phyloP scores from a whole-genome alignment of 2,888 invertebrate genomes.

The Dolichomitus sp. region DNA sequence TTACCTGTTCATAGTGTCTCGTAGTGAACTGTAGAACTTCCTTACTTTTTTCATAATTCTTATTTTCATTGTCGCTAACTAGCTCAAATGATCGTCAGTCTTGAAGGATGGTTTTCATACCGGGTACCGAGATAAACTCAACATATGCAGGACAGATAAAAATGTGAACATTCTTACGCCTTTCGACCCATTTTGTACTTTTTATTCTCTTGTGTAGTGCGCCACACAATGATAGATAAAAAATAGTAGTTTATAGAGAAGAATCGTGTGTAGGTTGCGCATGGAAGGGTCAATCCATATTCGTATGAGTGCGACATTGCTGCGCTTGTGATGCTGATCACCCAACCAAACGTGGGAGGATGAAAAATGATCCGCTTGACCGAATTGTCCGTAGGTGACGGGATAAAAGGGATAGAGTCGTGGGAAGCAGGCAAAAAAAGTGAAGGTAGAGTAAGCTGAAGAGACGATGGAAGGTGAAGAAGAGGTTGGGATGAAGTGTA shows the following conservation, averaged over 20 bases:
- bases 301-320: conserved; percentile 6
- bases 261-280: conserved; percentile 19
- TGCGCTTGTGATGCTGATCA: conserved; percentile 24
- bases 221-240: not conserved
- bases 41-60: not conserved
- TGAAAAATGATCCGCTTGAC: conserved; percentile 58
- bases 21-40: not conserved
- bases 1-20: not conserved
- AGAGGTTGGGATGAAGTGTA: not conserved
- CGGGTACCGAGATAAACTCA: conserved; percentile 32
- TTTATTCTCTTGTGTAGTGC: not conserved
- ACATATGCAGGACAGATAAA: conserved; percentile 17
- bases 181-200: not conserved
- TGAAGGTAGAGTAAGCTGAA: not conserved
- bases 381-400: conserved; percentile 48
- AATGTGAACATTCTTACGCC: conserved; percentile 17
- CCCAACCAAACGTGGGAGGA: conserved; percentile 46
- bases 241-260: conserved; percentile 5
- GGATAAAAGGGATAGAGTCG: conserved; percentile 33
- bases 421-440: conserved; percentile 5
- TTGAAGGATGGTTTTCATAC: conserved; percentile 9
- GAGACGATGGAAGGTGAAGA: conserved; percentile 23
- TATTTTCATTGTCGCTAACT: conserved; percentile 11
- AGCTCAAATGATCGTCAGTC: not conserved
- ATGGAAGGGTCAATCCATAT: conserved; percentile 22